Conservation (phyloP, 2,797 vertebrate genomes). For the Paratrypauchen microcephalus region DNA sequence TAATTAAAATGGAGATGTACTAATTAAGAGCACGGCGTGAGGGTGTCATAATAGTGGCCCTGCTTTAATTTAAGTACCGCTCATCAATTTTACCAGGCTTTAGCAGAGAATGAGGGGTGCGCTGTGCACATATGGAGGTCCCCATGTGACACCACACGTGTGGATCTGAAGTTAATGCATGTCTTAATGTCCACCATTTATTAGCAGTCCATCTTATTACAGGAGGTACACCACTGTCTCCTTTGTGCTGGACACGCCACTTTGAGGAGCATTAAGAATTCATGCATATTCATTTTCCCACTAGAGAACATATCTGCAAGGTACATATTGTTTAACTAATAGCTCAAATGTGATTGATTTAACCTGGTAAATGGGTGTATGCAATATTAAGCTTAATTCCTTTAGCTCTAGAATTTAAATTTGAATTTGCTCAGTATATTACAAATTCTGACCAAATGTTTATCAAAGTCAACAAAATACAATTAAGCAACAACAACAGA, state of each 20-base stretch:
- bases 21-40: slow-evolving; percentile 69
- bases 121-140: slow-evolving; percentile 13
- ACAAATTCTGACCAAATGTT: background rate
- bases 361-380: no score
- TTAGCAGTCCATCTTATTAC: slow-evolving; percentile 9
- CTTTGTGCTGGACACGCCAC: slow-evolving; percentile 6
- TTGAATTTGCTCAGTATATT: background rate
- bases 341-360: background rate
- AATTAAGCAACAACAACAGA: background rate
- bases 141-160: slow-evolving; percentile 19
- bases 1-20: slow-evolving; percentile 76
- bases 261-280: slow-evolving; percentile 11
- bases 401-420: background rate
- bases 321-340: slow-evolving; percentile 12
- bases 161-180: slow-evolving; percentile 13
- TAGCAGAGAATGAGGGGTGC: slow-evolving; percentile 38
- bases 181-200: slow-evolving; percentile 17
- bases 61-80: slow-evolving; percentile 68
- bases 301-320: background rate
- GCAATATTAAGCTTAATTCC: background rate
- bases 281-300: slow-evolving; percentile 10
- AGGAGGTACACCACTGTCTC: background rate
- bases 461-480: background rate
- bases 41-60: slow-evolving; percentile 66
- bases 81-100: slow-evolving; percentile 65